Base-by-base conservation (phyloP, 2,797 vertebrate species). In the Melanotaenia boesemani region DNA sequence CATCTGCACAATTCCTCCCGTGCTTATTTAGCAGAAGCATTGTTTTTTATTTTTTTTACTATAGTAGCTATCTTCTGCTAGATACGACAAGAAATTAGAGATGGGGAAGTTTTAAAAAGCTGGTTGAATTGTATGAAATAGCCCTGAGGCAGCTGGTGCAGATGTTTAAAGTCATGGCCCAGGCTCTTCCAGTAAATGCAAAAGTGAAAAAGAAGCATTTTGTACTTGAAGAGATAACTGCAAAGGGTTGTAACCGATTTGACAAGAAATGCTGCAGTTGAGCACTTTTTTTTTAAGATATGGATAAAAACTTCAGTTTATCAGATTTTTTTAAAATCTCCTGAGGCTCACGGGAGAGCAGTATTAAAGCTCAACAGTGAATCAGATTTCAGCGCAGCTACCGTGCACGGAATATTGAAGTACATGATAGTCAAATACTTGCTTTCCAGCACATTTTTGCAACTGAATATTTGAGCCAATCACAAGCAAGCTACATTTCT, bases 381-480 rank as follows among this genome's bases (percentile, higher is more conserved):
- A 18, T 70, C 32, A 24, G 46, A 77, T 28, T 72, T 54, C 54
- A 69, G 56, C 50, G 39, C 50, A 67, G 52, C 74, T 71, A 41
- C 46, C 28, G 22, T 44, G 57, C 48, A 59, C 2, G 11, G 68
- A 81, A 72, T 71, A 82, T 34, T 88, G 82, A 92, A 87, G 83
- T 81, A 75, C 34, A 15, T 12, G 67, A 82, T 77, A 72, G 84
- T 81, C 74, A 15, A 36, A 62, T 67, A 57, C 62, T 77, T 70
- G 34, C 80, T 83, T 84, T 75, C 22, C 13, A 55, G 64, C 66
- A 66, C 52, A 75, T 74, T 70, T 22, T 54, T 26, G 28, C 24
- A 69, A 34, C 12, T 24, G 16, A 46, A 63, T 6, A 22, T 63
- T 32, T 63, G 64, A 81, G 50, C 16, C 18, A 55, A 63, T 37